These are phyloP conservation scores for Tortricodes alternella DNA, from an alignment of 2,888 invertebrate species.

Conservation along the genomic window DNA sequence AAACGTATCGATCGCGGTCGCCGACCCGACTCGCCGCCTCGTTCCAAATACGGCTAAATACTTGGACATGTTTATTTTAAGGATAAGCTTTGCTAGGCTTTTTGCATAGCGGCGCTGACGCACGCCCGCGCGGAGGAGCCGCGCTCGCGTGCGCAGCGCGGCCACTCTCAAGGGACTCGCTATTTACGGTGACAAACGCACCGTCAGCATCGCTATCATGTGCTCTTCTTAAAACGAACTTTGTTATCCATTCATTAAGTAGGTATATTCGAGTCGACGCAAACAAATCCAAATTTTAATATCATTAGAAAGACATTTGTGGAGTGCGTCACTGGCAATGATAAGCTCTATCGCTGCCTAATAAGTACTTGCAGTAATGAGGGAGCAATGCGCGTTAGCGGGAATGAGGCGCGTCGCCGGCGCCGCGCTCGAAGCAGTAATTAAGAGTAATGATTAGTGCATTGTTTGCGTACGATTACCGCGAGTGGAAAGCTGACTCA, in stretches of 20 bases:
- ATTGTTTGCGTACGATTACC: constrained; percentile 2
- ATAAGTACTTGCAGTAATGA: background rate
- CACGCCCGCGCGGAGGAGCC: background rate
- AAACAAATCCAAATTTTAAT: background rate
- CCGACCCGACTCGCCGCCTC: constrained; percentile 17
- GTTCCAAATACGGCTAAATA: constrained; percentile 1
- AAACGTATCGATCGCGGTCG: constrained; percentile 20
- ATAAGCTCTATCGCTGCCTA: background rate
- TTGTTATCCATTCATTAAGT: background rate
- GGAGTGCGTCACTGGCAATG: background rate
- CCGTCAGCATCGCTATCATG: background rate
- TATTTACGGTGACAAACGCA: constrained; percentile 5
- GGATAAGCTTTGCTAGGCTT: constrained; percentile 7
- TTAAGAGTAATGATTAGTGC: constrained; percentile 10
- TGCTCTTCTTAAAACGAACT: background rate
- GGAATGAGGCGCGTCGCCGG: constrained; percentile 2
- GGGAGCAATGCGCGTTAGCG: background rate
- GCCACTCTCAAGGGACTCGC: background rate
- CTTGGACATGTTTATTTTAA: constrained; percentile 23
- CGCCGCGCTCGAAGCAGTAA: background rate
- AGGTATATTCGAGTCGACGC: too few species aligned
- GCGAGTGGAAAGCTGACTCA: constrained; percentile 12
- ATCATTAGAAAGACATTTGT: background rate
- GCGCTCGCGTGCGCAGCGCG: too few species aligned
- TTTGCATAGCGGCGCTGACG: constrained; percentile 15